These are phyloP conservation scores for Scomber scombrus DNA, from an alignment of 2,113 vertebrate species.

Conservation along the genomic window DNA sequence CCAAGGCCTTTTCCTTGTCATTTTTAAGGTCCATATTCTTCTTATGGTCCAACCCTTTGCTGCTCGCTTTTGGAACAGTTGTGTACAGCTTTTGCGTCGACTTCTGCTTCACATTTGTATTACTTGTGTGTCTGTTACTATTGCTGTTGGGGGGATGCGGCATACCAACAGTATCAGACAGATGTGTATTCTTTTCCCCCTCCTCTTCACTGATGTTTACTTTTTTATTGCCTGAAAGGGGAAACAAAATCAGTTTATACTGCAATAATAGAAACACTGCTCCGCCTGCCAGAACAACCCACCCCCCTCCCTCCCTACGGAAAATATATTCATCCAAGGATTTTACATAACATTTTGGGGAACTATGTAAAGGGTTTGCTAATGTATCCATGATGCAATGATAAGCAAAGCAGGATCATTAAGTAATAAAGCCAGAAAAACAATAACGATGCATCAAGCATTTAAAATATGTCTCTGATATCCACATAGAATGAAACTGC, in stretches of 20 bases:
- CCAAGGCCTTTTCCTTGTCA: constrained; percentile 88
- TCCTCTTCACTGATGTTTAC: constrained; percentile 79
- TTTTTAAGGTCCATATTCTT: constrained; percentile 96
- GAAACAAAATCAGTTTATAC: constrained; percentile 57
- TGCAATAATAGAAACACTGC: constrained; percentile 18
- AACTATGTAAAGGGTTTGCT: neutral
- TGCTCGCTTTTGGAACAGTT: constrained; percentile 86
- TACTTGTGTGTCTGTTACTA: constrained; percentile 79
- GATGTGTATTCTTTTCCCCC: constrained; percentile 78
- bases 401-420: neutral
- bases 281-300: neutral
- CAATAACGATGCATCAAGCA: neutral
- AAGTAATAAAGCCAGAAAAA: neutral
- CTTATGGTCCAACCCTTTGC: constrained; percentile 91
- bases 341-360: neutral
- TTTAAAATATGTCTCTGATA: too few species aligned
- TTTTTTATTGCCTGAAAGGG: constrained; percentile 83
- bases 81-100: constrained; percentile 72
- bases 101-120: constrained; percentile 78
- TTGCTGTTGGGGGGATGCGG: constrained; percentile 76
- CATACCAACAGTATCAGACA: constrained; percentile 74
- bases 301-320: neutral
- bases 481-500: neutral
- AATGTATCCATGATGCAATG: neutral
- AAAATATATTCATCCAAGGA: neutral